phyloP scores from a whole-genome alignment of 1,140 invertebrate genomes.

The Papilio xuthus region DNA sequence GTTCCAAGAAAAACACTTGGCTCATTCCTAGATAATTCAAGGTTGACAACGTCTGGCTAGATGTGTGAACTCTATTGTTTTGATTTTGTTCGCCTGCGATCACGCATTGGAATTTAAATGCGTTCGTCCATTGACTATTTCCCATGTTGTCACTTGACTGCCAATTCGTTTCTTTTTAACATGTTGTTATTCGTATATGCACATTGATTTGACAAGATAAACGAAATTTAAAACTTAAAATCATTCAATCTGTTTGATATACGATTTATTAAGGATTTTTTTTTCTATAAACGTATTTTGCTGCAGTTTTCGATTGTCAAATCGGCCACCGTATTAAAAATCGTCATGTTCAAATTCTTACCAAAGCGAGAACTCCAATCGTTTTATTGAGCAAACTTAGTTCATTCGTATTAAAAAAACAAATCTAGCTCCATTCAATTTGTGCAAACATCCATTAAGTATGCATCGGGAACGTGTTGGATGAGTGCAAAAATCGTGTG shows the following conservation, averaged over 20 bases:
- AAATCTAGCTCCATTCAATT: background rate
- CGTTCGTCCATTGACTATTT: slow-evolving; percentile 40
- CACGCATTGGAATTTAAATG: slow-evolving; percentile 47
- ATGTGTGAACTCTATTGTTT: slow-evolving; percentile 45
- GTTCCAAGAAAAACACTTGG: too few relatives aligned
- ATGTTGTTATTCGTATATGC: slow-evolving; percentile 11
- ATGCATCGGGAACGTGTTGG: slow-evolving; percentile 11
- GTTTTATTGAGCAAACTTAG: background rate
- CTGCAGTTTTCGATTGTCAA: background rate
- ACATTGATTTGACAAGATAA: background rate
- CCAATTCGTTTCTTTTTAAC: slow-evolving; percentile 29
- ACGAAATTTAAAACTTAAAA: too few relatives aligned
- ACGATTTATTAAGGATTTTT: too few relatives aligned
- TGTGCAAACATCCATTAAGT: background rate
- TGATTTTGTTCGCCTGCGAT: slow-evolving; percentile 42
- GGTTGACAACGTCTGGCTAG: slow-evolving; percentile 33
- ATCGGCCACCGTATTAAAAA: background rate
- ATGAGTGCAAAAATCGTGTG: slow-evolving; percentile 14
- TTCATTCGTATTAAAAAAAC: background rate
- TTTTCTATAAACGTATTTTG: background rate
- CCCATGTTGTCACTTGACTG: slow-evolving; percentile 16
- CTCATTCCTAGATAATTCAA: background rate
- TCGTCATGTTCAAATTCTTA: background rate
- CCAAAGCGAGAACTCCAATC: background rate
- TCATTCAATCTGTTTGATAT: too few relatives aligned